These are phyloP conservation scores for Hephaestus fuliginosus DNA, from an alignment of 2,797 vertebrate genomes.

Conservation along the genomic window DNA sequence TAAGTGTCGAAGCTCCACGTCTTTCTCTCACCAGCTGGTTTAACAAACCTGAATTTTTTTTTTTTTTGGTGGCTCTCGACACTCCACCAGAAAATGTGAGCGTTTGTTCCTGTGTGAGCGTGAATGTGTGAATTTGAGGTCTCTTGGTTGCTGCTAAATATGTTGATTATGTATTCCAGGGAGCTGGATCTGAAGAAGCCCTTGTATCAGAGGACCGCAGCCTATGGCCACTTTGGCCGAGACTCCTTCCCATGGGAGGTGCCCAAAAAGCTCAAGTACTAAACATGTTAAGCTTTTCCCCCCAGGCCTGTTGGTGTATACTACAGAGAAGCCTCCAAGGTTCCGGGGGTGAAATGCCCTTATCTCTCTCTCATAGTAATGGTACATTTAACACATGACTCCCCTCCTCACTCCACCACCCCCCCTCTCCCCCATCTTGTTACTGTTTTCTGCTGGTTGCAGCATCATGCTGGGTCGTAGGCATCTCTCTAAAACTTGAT, in stretches of 20 bases:
- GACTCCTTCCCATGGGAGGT: constrained; percentile 98
- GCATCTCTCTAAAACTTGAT: constrained; percentile 57
- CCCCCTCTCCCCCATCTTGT: constrained; percentile 55
- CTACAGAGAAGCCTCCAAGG: constrained; percentile 97
- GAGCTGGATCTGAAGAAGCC: constrained; percentile 99
- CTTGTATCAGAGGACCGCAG: constrained; percentile 98
- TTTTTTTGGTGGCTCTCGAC: constrained; percentile 17
- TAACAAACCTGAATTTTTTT: background rate
- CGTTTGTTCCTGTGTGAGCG: constrained; percentile 37
- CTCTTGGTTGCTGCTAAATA: constrained; percentile 84
- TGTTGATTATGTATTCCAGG: constrained; percentile 96
- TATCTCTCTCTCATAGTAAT: constrained; percentile 59
- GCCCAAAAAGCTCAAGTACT: constrained; percentile 97
- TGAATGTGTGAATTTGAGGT: constrained; percentile 49
- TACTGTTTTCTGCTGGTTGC: constrained; percentile 66
- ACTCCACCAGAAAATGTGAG: constrained; percentile 36
- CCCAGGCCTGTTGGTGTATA: constrained; percentile 93
- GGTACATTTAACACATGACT: constrained; percentile 69
- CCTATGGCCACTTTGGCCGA: constrained; percentile 99
- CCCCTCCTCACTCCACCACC: constrained; percentile 45
- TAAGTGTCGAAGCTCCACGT: constrained; percentile 70
- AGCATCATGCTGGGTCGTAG: constrained; percentile 61
- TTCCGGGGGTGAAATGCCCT: constrained; percentile 89
- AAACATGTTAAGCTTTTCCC: constrained; percentile 93
- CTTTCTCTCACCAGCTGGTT: constrained; percentile 30